These are phyloP conservation scores for Pocillopora grandis DNA, from an alignment of 92 coral and sea anemone genomes.

Conservation along the genomic window DNA sequence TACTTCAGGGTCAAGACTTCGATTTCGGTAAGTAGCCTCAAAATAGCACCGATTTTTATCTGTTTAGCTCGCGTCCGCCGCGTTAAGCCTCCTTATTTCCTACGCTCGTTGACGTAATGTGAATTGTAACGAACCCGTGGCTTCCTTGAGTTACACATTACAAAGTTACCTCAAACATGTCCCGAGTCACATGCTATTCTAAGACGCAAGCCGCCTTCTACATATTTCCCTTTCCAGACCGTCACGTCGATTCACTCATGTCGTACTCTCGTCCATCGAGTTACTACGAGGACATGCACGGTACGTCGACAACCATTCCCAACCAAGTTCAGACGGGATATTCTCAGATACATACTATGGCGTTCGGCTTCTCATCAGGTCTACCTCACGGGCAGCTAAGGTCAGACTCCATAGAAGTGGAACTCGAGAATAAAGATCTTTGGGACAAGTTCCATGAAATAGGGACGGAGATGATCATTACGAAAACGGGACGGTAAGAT, in stretches of 20 bases:
- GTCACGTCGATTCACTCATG: slow-evolving; percentile 78
- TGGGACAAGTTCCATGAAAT: slow-evolving; percentile 91
- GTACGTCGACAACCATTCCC: slow-evolving; percentile 43
- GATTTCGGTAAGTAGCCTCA: slow-evolving; percentile 64
- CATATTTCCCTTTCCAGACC: slow-evolving; percentile 52
- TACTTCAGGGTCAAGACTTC: slow-evolving; percentile 70
- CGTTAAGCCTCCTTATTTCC: slow-evolving; percentile 37
- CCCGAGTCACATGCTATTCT: slow-evolving; percentile 24
- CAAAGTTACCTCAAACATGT: slow-evolving; percentile 39
- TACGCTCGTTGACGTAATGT: slow-evolving; percentile 58
- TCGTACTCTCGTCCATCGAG: slow-evolving; percentile 61
- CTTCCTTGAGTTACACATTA: slow-evolving; percentile 27
- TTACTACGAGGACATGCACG: slow-evolving; percentile 79
- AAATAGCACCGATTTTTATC: neutral
- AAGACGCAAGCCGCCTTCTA: slow-evolving; percentile 20
- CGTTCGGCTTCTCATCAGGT: slow-evolving; percentile 66
- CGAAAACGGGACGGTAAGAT: slow-evolving; percentile 93
- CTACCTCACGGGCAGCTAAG: slow-evolving; percentile 82
- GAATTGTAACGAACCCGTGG: slow-evolving; percentile 49
- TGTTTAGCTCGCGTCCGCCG: slow-evolving; percentile 13
- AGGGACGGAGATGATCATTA: slow-evolving; percentile 91
- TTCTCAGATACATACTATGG: slow-evolving; percentile 72
- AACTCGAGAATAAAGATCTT: slow-evolving; percentile 83
- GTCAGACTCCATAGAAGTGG: slow-evolving; percentile 68
- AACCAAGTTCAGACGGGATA: slow-evolving; percentile 61